phyloP scores from a whole-genome alignment of 2,113 vertebrate species.

The Syrmaticus mikado region DNA sequence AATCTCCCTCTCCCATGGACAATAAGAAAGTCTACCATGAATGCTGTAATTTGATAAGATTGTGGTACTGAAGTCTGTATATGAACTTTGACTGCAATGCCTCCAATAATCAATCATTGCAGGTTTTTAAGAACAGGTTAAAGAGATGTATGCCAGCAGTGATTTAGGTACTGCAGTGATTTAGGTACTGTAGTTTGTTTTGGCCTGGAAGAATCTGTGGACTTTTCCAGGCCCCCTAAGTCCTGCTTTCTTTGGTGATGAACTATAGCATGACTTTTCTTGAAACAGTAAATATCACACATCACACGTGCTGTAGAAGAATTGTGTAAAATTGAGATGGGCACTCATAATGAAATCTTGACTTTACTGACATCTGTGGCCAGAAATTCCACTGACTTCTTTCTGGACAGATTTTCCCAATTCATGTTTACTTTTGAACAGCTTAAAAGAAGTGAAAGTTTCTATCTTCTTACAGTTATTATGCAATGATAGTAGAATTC shows the following conservation, averaged over 20 bases:
- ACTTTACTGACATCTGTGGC: neutral
- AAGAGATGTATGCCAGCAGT: neutral
- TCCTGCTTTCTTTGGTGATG: neutral
- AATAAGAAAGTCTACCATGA: constrained; percentile 35
- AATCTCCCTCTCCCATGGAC: neutral
- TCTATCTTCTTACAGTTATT: neutral
- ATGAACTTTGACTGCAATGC: neutral
- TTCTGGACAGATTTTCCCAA: neutral
- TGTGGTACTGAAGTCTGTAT: constrained; percentile 8
- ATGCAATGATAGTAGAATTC: neutral
- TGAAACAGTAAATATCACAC: neutral
- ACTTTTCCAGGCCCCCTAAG: neutral
- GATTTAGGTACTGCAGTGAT: neutral
- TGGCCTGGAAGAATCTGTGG: neutral
- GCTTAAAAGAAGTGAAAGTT: neutral
- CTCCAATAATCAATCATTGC: neutral
- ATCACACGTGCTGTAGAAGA: neutral
- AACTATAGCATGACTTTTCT: neutral
- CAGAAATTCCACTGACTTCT: neutral
- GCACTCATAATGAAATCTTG: accelerated
- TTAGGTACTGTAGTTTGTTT: neutral
- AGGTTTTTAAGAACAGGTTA: constrained; percentile 11
- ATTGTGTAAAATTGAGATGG: neutral
- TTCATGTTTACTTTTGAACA: neutral
- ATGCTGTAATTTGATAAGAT: constrained; percentile 32